Base-by-base conservation (phyloP, 2,888 invertebrate genomes). In the Bedellia somnulentella region DNA sequence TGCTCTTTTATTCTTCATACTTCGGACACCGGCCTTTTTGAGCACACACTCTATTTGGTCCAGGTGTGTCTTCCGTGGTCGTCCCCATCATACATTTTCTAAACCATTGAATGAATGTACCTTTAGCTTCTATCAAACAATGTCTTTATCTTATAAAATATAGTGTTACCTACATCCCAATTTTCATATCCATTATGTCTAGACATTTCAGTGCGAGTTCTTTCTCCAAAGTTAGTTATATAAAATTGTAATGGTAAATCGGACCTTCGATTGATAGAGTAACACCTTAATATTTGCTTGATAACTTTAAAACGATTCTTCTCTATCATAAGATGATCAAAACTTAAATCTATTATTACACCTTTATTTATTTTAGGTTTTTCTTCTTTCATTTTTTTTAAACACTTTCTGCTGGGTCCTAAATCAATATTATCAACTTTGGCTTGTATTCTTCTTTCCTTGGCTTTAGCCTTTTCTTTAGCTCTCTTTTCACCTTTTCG, bases 281-380 rank as follows among this genome's bases (percentile, higher is more conserved):
- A 97, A 46, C 94, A 90, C 31, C 93, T 80, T 39, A 92, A 78
- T 41, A 96, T 81, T 70, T 97, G 97, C 57, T 94, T 93, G 6
- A 89, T 85, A 41, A 93, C 85, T 75, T 93, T 93, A 34, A 83
- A 85, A 46, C 94, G 80, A 55, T 95, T 94, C 70, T 86, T 87
- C 39, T 89, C 89, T 37, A 82, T 86, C 97, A 98, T 98, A 29
- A 91, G 70, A 39, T 90, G 79, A 52, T 94, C 93, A 58, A 93
- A 96, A 49, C 92, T 90, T 49, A 95, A 82, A 56, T 98, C 97
- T 40, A 98, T 83, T 10, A 87, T 87, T 10, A 97, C 78, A 31
- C 79, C 79, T 31, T 83, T 79, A 61, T 82, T 85, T 51, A 85
- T 87, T 29, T 76, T 68, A 35, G 86, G 84, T 37, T 81, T 78